A percentile compares a stretch with the other conserved stretches of the same genome.
Conservation (phyloP, 2,888 invertebrate genomes). For the Phytoseiulus persimilis region DNA sequence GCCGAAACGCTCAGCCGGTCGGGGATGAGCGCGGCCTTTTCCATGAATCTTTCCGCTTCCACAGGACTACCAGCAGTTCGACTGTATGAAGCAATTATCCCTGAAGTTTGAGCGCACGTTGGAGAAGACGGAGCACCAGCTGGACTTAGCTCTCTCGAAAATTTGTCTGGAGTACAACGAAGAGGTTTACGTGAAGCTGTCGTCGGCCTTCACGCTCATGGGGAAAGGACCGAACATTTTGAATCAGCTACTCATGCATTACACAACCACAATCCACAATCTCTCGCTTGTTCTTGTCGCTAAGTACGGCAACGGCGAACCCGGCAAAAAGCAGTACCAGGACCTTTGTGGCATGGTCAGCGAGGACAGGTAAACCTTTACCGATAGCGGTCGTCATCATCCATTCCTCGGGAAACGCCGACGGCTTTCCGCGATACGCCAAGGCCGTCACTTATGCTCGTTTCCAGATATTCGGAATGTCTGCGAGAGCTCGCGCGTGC, state of each 20-base stretch:
- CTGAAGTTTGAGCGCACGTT: conserved; percentile 80
- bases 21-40: no score
- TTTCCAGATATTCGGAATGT: conserved; percentile 54
- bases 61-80: not conserved
- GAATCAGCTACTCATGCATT: conserved; percentile 91
- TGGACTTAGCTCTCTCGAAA: conserved; percentile 75
- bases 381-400: not conserved
- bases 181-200: conserved; percentile 45
- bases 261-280: conserved; percentile 73
- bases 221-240: conserved; percentile 52
- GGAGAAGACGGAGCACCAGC: conserved; percentile 77
- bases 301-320: conserved; percentile 54
- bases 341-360: conserved; percentile 62
- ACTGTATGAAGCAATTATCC: conserved; percentile 61
- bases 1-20: no score
- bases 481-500: conserved; percentile 76
- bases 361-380: not conserved
- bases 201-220: not conserved
- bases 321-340: conserved; percentile 64
- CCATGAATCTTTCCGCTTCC: not conserved
- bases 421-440: no score
- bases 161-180: conserved; percentile 52
- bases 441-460: not conserved
- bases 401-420: not conserved
- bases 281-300: conserved; percentile 52